Evolutionary conservation across 2,113 vertebrate genomes (phyloP).

Genomic region (Leiothrix lutea): DNA sequence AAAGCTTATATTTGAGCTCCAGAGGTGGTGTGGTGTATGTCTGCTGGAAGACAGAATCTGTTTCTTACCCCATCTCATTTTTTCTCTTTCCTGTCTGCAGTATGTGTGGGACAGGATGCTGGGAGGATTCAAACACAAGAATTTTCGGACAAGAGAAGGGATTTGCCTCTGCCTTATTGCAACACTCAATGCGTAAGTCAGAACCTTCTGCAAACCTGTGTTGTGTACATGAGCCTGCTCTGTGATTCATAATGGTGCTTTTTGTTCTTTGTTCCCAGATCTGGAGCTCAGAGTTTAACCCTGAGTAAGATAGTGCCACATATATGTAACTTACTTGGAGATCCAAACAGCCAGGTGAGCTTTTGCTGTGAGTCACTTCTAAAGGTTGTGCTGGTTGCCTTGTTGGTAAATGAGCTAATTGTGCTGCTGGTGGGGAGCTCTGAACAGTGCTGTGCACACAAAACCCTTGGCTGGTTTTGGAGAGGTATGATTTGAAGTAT

Average conservation of each 20-base stretch:
- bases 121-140: conserved; percentile 98
- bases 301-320: conserved; percentile 98
- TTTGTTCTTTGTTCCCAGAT: conserved; percentile 76
- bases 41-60: not conserved
- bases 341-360: conserved; percentile 95
- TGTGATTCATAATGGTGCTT: not conserved
- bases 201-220: not conserved
- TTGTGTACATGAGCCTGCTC: not conserved
- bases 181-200: conserved; percentile 90
- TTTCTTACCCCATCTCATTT: not conserved
- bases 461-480: not conserved
- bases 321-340: conserved; percentile 97
- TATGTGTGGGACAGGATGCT: conserved; percentile 97
- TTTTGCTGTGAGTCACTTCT: not conserved
- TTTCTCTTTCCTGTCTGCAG: conserved; percentile 65
- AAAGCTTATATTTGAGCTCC: not conserved
- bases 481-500: not conserved
- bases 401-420: not conserved
- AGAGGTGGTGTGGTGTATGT: not conserved
- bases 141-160: conserved; percentile 96
- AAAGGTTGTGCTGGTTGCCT: not conserved
- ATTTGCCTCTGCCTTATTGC: conserved; percentile 96
- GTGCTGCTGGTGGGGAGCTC: not conserved
- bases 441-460: not conserved
- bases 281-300: conserved; percentile 95